Conservation (phyloP, 2,888 invertebrate genomes). For the Synanthedon tipuliformis region DNA sequence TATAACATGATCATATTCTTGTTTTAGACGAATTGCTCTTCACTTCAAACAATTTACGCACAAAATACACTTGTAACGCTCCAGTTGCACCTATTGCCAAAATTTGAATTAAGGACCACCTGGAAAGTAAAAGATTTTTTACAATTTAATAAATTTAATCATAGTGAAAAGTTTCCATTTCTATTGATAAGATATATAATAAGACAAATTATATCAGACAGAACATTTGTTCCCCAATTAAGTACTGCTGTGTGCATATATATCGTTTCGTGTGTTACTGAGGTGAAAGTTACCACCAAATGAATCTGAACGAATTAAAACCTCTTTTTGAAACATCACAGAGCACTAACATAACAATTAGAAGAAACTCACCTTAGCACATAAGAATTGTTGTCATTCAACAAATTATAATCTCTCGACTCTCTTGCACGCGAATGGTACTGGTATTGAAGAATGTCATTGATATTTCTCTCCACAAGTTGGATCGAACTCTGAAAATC, state of each 20-base stretch:
- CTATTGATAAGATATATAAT: no score
- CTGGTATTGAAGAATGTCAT: slow-evolving; percentile 86
- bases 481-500: slow-evolving; percentile 74
- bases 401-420: slow-evolving; percentile 83
- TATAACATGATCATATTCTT: slow-evolving; percentile 50
- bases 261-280: no score
- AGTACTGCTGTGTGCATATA: no score
- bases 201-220: no score
- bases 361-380: slow-evolving; percentile 73
- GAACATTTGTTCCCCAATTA: no score
- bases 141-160: no score
- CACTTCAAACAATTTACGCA: slow-evolving; percentile 88
- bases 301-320: no score
- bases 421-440: slow-evolving; percentile 84
- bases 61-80: slow-evolving; percentile 85
- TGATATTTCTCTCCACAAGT: slow-evolving; percentile 85
- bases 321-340: no score
- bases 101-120: slow-evolving; percentile 90
- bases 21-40: slow-evolving; percentile 74
- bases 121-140: slow-evolving; percentile 14
- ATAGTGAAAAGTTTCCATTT: no score
- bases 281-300: not conserved
- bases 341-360: no score
- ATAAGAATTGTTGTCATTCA: slow-evolving; percentile 85
- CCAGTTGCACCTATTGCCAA: slow-evolving; percentile 83